Evolutionary conservation across 2,797 vertebrate species (phyloP).

Genomic region (Rhincodon typus): DNA sequence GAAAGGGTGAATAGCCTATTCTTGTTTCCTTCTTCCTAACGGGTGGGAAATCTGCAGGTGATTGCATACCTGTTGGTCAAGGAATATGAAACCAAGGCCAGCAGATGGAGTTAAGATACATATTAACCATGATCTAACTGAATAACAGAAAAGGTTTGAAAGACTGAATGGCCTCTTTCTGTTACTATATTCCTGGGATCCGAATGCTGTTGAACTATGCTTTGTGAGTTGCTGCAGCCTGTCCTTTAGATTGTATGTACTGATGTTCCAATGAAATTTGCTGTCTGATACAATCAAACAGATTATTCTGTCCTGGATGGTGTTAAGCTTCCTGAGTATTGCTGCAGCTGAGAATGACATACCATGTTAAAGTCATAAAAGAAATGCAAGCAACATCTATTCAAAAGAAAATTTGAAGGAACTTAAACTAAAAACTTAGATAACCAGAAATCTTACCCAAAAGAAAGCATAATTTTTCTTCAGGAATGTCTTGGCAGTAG

Average conservation of each 20-base stretch:
- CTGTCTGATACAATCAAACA: not conserved
- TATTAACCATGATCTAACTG: not conserved
- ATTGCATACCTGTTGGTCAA: not conserved
- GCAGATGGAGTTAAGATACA: no score
- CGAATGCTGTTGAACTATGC: not conserved
- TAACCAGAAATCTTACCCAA: no score
- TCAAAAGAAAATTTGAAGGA: not conserved
- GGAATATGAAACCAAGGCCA: no score
- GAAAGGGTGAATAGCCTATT: no score
- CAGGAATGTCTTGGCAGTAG: not conserved
- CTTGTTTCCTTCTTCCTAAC: not conserved
- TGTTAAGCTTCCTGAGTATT: not conserved
- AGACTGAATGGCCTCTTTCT: not conserved
- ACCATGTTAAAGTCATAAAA: not conserved
- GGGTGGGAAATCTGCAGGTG: not conserved
- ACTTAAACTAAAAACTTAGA: no score
- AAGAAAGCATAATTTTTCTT: no score
- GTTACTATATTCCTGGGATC: not conserved
- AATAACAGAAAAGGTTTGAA: not conserved
- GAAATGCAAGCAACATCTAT: not conserved
- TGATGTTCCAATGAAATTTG: not conserved
- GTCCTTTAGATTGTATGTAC: not conserved
- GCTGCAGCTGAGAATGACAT: not conserved
- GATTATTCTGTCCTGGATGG: not conserved
- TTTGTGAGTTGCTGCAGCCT: not conserved